Evolutionary conservation across 2,888 invertebrate species (phyloP).

Genomic region (Pyrrhosoma nymphula): DNA sequence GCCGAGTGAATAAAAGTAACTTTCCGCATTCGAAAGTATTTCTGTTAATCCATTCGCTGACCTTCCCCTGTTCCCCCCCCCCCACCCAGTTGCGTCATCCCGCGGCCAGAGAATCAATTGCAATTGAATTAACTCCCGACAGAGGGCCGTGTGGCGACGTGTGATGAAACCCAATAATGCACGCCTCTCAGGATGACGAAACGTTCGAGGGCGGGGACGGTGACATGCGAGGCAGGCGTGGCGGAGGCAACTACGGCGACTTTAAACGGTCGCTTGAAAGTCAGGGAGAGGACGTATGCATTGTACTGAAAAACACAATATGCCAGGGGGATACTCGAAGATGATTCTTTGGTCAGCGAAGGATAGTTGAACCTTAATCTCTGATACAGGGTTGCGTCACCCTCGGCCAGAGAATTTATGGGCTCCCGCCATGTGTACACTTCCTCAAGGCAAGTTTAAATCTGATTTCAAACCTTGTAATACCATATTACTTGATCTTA

Average conservation of each 20-base stretch:
- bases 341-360: background rate
- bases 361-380: background rate
- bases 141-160: background rate
- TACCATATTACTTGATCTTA: too few species aligned
- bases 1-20: background rate
- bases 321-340: background rate
- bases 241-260: background rate
- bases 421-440: too few species aligned
- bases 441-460: too few species aligned
- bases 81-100: background rate
- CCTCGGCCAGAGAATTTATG: too few species aligned
- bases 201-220: conserved; percentile 11
- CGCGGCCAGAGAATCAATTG: background rate
- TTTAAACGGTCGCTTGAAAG: conserved; percentile 28
- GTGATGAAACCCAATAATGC: conserved; percentile 22
- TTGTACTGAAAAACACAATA: too few species aligned
- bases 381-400: background rate
- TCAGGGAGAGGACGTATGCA: background rate
- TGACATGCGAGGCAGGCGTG: background rate
- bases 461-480: too few species aligned
- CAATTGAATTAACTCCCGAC: background rate
- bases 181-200: background rate
- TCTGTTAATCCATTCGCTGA: background rate
- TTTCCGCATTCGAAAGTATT: background rate
- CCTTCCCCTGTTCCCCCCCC: background rate